Evolutionary conservation across 2,888 invertebrate species (phyloP).

Genomic region (Dynastes maya): DNA sequence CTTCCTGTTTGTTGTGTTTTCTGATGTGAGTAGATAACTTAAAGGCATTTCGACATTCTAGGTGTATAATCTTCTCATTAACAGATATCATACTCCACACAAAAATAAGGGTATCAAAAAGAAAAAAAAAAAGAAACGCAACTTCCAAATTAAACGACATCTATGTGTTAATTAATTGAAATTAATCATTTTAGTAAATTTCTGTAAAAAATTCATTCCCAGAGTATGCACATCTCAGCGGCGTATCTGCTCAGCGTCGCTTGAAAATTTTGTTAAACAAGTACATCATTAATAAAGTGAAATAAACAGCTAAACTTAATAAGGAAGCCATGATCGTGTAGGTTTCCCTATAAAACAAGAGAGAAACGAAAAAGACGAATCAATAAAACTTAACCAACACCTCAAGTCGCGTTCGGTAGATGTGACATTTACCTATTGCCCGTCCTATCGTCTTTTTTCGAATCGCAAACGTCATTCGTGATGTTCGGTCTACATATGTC

Average conservation of each 20-base stretch:
- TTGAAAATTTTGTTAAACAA: slow-evolving; percentile 48
- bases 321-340: slow-evolving; percentile 49
- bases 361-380: slow-evolving; percentile 30
- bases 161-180: neutral
- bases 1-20: neutral
- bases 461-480: slow-evolving; percentile 61
- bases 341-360: slow-evolving; percentile 46
- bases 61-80: neutral
- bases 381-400: neutral
- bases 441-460: slow-evolving; percentile 61
- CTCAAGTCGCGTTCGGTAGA: neutral
- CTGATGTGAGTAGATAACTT: too few relatives aligned
- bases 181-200: slow-evolving; percentile 4
- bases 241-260: slow-evolving; percentile 26
- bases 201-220: neutral
- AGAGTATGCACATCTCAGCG: too few relatives aligned
- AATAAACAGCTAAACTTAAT: slow-evolving; percentile 47
- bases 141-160: neutral
- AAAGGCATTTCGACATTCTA: too few relatives aligned
- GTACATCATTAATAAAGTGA: slow-evolving; percentile 46
- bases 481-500: slow-evolving; percentile 61
- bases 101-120: neutral
- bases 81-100: neutral
- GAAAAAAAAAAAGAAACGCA: neutral
- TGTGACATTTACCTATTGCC: slow-evolving; percentile 56